Conservation (phyloP, 2,113 vertebrate genomes). For the Scatophagus argus region DNA sequence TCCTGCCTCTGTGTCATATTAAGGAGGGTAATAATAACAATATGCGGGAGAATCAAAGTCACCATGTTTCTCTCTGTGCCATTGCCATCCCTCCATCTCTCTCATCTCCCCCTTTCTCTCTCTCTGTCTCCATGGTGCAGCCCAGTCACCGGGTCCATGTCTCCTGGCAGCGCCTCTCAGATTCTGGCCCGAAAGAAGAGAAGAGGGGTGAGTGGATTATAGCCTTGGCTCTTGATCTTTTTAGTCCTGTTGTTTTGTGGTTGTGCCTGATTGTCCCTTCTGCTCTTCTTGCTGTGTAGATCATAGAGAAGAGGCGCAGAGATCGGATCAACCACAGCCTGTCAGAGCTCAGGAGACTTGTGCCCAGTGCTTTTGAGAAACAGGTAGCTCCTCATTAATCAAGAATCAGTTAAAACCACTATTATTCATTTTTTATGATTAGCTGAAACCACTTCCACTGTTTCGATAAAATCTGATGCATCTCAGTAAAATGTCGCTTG, state of each 20-base stretch:
- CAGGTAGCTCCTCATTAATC: slow-evolving; percentile 82
- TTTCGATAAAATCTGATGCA: neutral
- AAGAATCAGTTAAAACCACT: neutral
- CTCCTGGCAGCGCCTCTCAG: slow-evolving; percentile 91
- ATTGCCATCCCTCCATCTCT: slow-evolving; percentile 21
- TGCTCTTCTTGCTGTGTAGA: slow-evolving; percentile 76
- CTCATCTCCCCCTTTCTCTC: slow-evolving; percentile 14
- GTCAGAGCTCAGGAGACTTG: slow-evolving; percentile 92
- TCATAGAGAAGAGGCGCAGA: slow-evolving; percentile 94
- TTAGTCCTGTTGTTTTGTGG: neutral
- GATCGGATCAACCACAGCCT: slow-evolving; percentile 97
- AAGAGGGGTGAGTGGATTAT: slow-evolving; percentile 89
- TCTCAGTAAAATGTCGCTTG: neutral
- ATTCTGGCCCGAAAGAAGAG: slow-evolving; percentile 95
- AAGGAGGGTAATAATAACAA: slow-evolving; percentile 83
- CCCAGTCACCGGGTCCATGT: slow-evolving; percentile 91
- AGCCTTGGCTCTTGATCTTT: slow-evolving; percentile 22
- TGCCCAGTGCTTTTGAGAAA: slow-evolving; percentile 94
- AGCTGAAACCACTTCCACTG: neutral
- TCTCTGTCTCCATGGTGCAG: slow-evolving; percentile 74
- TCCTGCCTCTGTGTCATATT: slow-evolving; percentile 81
- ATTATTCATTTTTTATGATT: neutral
- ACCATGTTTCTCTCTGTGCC: slow-evolving; percentile 54
- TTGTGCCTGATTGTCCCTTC: slow-evolving; percentile 15
- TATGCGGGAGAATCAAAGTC: slow-evolving; percentile 80